phyloP scores from a whole-genome alignment of 2,113 vertebrate species.

The Butorides virescens region DNA sequence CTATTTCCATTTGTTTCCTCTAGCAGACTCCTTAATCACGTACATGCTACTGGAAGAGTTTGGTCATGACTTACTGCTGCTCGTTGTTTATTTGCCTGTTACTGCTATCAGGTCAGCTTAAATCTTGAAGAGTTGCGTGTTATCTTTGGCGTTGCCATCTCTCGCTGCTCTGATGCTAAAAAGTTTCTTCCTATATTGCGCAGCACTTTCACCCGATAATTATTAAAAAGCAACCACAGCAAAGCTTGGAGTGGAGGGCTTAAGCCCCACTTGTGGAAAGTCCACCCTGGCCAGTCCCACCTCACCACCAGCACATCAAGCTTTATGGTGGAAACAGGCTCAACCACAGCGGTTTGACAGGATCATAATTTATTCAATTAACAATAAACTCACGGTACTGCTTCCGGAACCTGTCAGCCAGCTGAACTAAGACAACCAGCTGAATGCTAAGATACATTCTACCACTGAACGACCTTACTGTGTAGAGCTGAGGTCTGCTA shows the following conservation, averaged over 20 bases:
- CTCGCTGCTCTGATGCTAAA: not conserved
- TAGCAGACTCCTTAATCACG: not conserved
- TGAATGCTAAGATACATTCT: not conserved
- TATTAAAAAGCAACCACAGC: not conserved
- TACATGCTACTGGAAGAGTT: not conserved
- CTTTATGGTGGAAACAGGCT: not conserved
- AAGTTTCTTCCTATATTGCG: not conserved
- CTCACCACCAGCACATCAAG: not conserved
- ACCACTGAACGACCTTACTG: not conserved
- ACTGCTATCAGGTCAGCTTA: not conserved
- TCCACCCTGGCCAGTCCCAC: not conserved
- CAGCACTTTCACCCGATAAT: not conserved
- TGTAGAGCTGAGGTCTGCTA: not conserved
- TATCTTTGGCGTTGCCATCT: not conserved
- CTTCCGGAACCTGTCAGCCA: constrained; percentile 9
- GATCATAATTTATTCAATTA: not conserved
- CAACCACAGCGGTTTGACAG: constrained; percentile 2
- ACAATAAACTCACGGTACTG: not conserved
- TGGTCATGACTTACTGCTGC: not conserved
- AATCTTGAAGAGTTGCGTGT: not conserved
- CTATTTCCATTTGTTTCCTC: not conserved
- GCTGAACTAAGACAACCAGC: not conserved
- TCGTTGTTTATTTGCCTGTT: not conserved
- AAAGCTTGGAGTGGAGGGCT: not conserved
- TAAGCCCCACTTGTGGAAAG: not conserved